phyloP scores from a whole-genome alignment of 2,888 invertebrate genomes.

The Heliconius aoede region DNA sequence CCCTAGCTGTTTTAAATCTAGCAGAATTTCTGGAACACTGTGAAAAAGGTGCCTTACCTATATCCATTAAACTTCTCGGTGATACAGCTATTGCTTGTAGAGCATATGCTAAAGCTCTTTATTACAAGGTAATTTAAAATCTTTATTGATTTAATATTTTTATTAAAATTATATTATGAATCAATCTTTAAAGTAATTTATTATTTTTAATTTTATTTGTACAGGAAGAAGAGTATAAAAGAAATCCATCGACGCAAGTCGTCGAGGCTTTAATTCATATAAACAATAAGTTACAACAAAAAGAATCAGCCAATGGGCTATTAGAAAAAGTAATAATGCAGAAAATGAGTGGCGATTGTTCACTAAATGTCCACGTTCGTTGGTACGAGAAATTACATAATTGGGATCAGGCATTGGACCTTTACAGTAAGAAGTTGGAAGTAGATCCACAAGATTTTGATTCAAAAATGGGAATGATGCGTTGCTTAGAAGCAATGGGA shows the following conservation, averaged over 20 bases:
- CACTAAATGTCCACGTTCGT: conserved; percentile 85
- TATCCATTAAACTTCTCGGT: conserved; percentile 93
- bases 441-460: conserved; percentile 88
- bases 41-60: conserved; percentile 96
- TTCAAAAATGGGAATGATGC: conserved; percentile 96
- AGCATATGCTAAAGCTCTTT: conserved; percentile 86
- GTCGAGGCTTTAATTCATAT: conserved; percentile 97
- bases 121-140: conserved; percentile 78
- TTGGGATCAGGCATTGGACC: conserved; percentile 97
- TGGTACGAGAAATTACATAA: conserved; percentile 99
- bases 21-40: conserved; percentile 99
- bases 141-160: too few relatives aligned
- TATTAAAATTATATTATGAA: too few relatives aligned
- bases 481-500: conserved; percentile 97
- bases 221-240: conserved; percentile 95
- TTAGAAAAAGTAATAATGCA: conserved; percentile 93
- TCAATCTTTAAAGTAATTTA: neutral
- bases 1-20: conserved; percentile 96
- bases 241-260: conserved; percentile 86
- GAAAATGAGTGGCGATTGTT: conserved; percentile 86
- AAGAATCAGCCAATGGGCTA: conserved; percentile 97
- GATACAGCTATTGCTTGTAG: conserved; percentile 97
- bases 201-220: conserved; percentile 21
- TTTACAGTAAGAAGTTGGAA: conserved; percentile 91
- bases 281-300: conserved; percentile 98